Conservation (phyloP, 2,797 vertebrate genomes). For the Acrocephalus scirpaceus region DNA sequence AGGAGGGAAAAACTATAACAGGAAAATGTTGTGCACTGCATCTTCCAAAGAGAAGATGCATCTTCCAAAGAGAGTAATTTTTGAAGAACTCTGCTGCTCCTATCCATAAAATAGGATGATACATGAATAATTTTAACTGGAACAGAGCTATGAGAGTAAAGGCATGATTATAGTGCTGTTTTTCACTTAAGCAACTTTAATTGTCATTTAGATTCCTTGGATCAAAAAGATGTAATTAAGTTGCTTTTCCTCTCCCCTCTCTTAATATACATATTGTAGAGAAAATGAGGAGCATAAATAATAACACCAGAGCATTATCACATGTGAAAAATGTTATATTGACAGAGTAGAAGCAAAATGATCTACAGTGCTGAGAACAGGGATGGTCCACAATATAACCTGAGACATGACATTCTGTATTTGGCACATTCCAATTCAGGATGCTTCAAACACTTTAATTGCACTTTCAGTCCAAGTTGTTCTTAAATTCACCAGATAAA, state of each 20-base stretch:
- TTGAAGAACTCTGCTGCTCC: not conserved
- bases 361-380: not conserved
- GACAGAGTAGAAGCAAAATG: not conserved
- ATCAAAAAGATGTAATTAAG: not conserved
- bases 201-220: not conserved
- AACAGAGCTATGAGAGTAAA: not conserved
- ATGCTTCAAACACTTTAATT: not conserved
- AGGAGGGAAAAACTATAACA: not conserved
- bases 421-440: not conserved
- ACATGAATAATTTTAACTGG: not conserved
- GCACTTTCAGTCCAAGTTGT: not conserved
- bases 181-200: not conserved
- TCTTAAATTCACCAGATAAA: not conserved
- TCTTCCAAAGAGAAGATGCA: not conserved
- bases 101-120: not conserved
- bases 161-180: not conserved
- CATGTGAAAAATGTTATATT: not conserved
- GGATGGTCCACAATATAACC: not conserved
- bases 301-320: not conserved
- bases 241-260: not conserved
- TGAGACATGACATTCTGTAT: not conserved
- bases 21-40: not conserved
- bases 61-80: not conserved
- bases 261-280: not conserved
- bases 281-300: not conserved